Evolutionary conservation across 2,888 invertebrate genomes (phyloP).

Genomic region (Oxyteleia sp.): DNA sequence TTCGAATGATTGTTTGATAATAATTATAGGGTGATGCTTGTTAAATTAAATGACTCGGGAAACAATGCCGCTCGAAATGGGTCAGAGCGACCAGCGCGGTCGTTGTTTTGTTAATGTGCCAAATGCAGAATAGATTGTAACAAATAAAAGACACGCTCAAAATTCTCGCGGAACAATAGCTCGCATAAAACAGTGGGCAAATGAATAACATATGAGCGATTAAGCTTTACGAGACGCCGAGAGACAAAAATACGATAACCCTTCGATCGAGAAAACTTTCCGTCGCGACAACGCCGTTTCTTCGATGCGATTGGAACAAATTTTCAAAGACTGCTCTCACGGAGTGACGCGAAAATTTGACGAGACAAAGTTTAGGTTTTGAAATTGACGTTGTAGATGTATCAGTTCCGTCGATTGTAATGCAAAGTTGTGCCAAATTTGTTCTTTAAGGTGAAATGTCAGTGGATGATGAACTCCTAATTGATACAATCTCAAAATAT

Average conservation of each 20-base stretch:
- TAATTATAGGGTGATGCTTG: conserved; percentile 11
- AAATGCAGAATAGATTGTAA: conserved; percentile 57
- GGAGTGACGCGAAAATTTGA: neutral
- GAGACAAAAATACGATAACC: conserved; percentile 75
- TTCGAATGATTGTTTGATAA: neutral
- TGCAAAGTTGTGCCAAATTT: no score
- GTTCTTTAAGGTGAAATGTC: no score
- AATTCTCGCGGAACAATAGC: conserved; percentile 66
- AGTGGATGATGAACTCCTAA: no score
- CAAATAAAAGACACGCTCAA: conserved; percentile 61
- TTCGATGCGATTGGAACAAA: conserved; percentile 26
- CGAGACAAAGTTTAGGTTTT: neutral
- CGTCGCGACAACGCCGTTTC: conserved; percentile 64
- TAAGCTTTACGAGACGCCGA: conserved; percentile 70
- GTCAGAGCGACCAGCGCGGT: conserved; percentile 43
- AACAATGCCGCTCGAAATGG: conserved; percentile 55
- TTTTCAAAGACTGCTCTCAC: conserved; percentile 18
- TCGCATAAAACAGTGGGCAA: conserved; percentile 50
- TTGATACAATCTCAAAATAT: no score
- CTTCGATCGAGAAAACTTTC: conserved; percentile 75
- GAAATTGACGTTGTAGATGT: no score
- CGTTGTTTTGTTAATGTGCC: conserved; percentile 60
- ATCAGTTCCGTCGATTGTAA: no score
- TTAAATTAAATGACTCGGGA: conserved; percentile 28
- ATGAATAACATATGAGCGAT: conserved; percentile 68